These are phyloP conservation scores for Chlorocebus sabaeus DNA, from an alignment of 2,113 vertebrate species.

Conservation along the genomic window DNA sequence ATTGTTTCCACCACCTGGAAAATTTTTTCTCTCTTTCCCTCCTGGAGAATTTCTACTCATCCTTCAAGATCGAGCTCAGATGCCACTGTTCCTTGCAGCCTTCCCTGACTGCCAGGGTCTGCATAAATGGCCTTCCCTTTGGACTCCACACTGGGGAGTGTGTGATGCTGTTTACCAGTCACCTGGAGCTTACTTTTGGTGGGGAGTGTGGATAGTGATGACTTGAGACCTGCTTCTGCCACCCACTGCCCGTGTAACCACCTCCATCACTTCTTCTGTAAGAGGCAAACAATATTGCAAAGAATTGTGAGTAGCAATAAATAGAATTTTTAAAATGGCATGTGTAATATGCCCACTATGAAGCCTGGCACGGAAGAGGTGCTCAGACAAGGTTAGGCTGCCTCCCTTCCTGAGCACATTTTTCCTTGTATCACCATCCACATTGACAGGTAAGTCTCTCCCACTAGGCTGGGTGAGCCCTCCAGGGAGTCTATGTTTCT, in stretches of 20 bases:
- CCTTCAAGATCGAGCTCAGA: not conserved
- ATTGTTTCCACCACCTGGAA: not conserved
- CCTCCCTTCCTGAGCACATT: rapidly evolving
- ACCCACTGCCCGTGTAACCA: not conserved
- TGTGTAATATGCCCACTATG: not conserved
- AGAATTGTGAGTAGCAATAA: not conserved
- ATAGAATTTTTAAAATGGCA: not conserved
- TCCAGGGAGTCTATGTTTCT: rapidly evolving
- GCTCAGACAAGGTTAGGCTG: not conserved
- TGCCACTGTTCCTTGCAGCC: not conserved
- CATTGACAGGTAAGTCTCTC: not conserved
- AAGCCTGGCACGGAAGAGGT: not conserved
- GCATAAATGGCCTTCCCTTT: not conserved
- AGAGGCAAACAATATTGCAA: not conserved
- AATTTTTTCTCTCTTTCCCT: not conserved
- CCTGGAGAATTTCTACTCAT: not conserved
- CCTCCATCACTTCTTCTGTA: not conserved
- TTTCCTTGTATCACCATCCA: not conserved
- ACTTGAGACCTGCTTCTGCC: not conserved
- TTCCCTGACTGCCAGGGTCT: not conserved
- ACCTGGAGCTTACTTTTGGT: not conserved
- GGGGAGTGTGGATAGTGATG: not conserved
- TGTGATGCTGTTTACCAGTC: not conserved
- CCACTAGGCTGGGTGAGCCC: rapidly evolving
- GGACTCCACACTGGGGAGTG: not conserved